phyloP scores from a whole-genome alignment of 2,113 vertebrate species.

The Ifrita kowaldi region DNA sequence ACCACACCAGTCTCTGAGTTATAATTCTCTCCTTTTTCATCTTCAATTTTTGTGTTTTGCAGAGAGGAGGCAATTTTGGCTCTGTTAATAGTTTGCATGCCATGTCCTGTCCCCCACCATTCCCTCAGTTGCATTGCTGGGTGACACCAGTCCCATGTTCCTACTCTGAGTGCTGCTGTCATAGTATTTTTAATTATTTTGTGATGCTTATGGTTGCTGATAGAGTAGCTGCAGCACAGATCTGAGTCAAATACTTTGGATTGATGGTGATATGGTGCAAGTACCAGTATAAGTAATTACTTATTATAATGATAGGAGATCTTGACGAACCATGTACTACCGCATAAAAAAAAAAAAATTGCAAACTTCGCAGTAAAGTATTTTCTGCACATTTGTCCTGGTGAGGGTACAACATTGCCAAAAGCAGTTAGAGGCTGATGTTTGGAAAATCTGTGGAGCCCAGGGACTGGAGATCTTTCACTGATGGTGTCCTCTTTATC shows the following conservation, averaged over 20 bases:
- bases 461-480: neutral
- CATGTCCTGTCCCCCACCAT: neutral
- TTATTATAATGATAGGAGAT: neutral
- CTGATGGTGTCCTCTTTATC: neutral
- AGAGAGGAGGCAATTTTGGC: neutral
- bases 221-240: neutral
- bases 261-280: accelerated
- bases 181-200: neutral
- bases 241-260: neutral
- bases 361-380: neutral
- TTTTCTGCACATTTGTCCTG: neutral
- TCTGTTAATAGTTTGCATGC: neutral
- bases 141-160: neutral
- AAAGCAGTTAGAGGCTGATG: neutral
- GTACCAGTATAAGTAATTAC: neutral
- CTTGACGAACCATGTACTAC: neutral
- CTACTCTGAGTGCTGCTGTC: neutral
- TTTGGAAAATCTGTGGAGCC: neutral
- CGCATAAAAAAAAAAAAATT: neutral
- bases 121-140: neutral
- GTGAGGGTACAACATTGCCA: neutral
- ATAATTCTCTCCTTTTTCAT: neutral
- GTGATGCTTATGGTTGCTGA: neutral
- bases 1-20: neutral
- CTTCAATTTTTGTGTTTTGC: neutral